Percentiles rank a stretch among this genome's conserved stretches.
These are phyloP conservation scores for Crenuchus spilurus DNA, from an alignment of 2,797 vertebrate species.

Conservation along the genomic window DNA sequence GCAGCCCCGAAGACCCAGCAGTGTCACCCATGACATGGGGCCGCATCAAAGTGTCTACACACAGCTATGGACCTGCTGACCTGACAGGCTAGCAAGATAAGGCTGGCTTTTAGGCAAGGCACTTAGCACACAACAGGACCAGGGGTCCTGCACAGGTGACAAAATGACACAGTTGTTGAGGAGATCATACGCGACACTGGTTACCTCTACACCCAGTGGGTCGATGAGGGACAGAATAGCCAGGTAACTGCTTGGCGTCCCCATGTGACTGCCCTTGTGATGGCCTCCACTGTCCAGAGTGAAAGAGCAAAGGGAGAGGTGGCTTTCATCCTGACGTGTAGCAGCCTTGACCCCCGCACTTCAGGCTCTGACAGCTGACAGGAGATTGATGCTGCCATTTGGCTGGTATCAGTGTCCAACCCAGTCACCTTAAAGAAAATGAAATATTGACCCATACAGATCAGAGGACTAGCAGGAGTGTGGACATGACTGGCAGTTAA, in stretches of 20 bases:
- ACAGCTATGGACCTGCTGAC: constrained; percentile 67
- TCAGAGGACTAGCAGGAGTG: constrained; percentile 57
- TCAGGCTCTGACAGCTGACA: constrained; percentile 76
- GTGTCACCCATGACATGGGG: constrained; percentile 72
- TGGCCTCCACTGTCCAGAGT: constrained; percentile 70
- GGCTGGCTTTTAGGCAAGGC: constrained; percentile 70
- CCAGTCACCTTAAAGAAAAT: constrained; percentile 63
- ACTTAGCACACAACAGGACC: constrained; percentile 70
- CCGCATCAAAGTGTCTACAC: constrained; percentile 71
- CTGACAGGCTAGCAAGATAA: constrained; percentile 78
- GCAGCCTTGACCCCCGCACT: constrained; percentile 74
- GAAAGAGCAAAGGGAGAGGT: constrained; percentile 71
- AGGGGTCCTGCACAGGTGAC: constrained; percentile 76
- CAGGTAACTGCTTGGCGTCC: constrained; percentile 66
- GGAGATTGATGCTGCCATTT: constrained; percentile 77
- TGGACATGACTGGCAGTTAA: constrained; percentile 51
- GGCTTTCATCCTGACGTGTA: constrained; percentile 76
- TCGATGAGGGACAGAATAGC: constrained; percentile 67
- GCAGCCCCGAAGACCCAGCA: constrained; percentile 58
- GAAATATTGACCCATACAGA: constrained; percentile 63
- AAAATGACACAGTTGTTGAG: constrained; percentile 64
- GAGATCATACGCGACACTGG: constrained; percentile 65
- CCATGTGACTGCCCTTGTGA: constrained; percentile 67
- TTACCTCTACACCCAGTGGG: constrained; percentile 65
- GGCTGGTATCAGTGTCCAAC: constrained; percentile 66